Evolutionary conservation across 2,797 vertebrate species (phyloP), one percentile per base, ranked within the genome.

Genomic region (Rhinophrynus dorsalis): DNA sequence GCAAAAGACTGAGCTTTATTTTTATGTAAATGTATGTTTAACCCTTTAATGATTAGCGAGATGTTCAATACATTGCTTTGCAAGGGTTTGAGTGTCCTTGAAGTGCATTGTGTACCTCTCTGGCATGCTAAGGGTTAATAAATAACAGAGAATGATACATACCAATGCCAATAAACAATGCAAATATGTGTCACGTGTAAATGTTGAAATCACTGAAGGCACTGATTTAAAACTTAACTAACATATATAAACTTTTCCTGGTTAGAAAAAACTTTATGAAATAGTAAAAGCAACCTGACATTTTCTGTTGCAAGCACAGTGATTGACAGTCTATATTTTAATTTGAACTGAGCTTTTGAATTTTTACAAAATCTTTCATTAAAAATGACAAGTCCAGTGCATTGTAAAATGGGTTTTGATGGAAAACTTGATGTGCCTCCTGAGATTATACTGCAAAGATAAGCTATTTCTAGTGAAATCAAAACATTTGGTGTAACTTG

Each of bases 401-500:
- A 45, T 15, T 42, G 18, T 27, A 44, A 69, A 52, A 50, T 51
- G 9, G 12, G 8, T 23, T 33, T 18, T 68, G 57, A 58, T 68
- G 44, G 33, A 9, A 40, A 68, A 51, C 44, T 56, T 37, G 8
- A 47, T 35, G 18, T 56, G n/a, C 6, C 50, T 32, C 55, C 42
- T 6, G 44, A 26, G 13, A 45, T 20, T 68, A 29, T 11, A 33
- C 12, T 51, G 23, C 17, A 30, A 6, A 24, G 17, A 17, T 60
- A 29, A 42, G 8, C 24, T 44, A 60, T 44, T 68, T 52, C 67
- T 44, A 18, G 20, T 40, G 44, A 60, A 51, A 54, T 42, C 35
- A 69, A n/a, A 68, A 60, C 26, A 61, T 60, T 54, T n/a, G n/a
- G 50, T 44, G 26, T 24, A 21, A 52, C 15, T 52, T 33, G n/a